A percentile compares a stretch with the other conserved stretches of the same genome.
These are phyloP conservation scores for Psittacula cyanocephala DNA, from an alignment of 2,113 vertebrate species.

Conservation along the genomic window DNA sequence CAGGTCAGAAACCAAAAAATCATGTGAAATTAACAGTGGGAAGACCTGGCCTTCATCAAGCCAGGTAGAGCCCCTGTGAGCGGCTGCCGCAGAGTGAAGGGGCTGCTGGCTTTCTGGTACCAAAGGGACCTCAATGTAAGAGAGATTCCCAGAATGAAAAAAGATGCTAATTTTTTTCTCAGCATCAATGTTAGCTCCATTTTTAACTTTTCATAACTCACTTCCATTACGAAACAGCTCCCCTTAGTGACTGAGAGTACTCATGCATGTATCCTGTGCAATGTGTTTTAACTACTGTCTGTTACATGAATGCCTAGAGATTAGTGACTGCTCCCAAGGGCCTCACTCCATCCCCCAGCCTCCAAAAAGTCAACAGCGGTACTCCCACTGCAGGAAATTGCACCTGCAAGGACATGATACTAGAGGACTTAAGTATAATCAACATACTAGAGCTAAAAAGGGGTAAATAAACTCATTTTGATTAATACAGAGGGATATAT, in stretches of 20 bases:
- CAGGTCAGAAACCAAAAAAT: neutral
- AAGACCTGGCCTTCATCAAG: neutral
- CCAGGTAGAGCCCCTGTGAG: neutral
- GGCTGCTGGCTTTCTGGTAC: neutral
- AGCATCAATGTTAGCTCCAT: neutral
- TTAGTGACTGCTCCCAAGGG: neutral
- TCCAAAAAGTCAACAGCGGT: neutral
- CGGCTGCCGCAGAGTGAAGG: neutral
- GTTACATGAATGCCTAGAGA: neutral
- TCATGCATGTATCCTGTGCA: neutral
- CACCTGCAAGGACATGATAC: neutral
- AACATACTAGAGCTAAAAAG: neutral
- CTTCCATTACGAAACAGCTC: constrained; percentile 30
- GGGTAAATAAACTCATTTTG: neutral
- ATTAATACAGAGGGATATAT: neutral
- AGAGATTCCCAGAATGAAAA: neutral
- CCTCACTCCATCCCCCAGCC: neutral
- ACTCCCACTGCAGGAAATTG: neutral
- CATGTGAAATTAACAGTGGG: neutral
- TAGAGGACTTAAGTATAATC: neutral
- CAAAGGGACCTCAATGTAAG: neutral
- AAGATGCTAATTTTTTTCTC: neutral
- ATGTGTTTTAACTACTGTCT: neutral
- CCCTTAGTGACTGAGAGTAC: neutral
- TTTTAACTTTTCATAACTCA: neutral